Evolutionary conservation across 2,888 invertebrate genomes (phyloP), one percentile per base, ranked within the genome.

Genomic region (Orthosia gracilis): DNA sequence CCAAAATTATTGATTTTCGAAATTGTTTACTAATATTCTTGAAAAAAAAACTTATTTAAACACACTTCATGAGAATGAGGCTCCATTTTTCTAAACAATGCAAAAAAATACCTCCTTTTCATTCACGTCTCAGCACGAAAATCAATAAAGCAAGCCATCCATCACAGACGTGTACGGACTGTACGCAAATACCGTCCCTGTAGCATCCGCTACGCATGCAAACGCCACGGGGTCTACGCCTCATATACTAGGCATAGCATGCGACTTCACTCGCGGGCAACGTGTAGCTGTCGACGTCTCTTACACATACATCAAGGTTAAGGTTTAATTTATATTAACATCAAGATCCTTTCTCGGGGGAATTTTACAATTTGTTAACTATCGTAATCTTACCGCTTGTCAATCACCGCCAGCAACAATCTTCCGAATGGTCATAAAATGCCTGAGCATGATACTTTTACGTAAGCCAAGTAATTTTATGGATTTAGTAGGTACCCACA

Each of bases 141-240:
- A 72, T 23, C 78, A 85, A 85, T 85, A 85, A 80, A 76, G 64
- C 57, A 62, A 76, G 61, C 50, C 77, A 85, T 85, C 71, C 75
- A 80, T 85, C 77, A 79, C 21, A 23, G 58, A 12, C 13, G 40
- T 40, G 40, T 40, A 40, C 40, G 7, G 40, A 40, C 40, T 40
- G 47, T 47, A 21, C 62, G 62, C 58, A 61, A 62, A 71, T 57
- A 54, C 49, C 47, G 55, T 31, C 40, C 59, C n/a, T 9, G 45
- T 9, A 45, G 47, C 64, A 21, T 13, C 69, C 54, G 80, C 65
- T 54, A 45, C 50, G 73, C 67, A 31, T 73, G 63, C 62, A 1
- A 64, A 54, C 59, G 26, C 17, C 12, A 21, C 31, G 68, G 15
- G 13, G n/a, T 40, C 18, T 17, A 49, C 57, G 21, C 31, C 12